Evolutionary conservation across 2,888 invertebrate species (phyloP), one percentile per base, ranked within the genome.

Genomic region (Lasioglossum morio): DNA sequence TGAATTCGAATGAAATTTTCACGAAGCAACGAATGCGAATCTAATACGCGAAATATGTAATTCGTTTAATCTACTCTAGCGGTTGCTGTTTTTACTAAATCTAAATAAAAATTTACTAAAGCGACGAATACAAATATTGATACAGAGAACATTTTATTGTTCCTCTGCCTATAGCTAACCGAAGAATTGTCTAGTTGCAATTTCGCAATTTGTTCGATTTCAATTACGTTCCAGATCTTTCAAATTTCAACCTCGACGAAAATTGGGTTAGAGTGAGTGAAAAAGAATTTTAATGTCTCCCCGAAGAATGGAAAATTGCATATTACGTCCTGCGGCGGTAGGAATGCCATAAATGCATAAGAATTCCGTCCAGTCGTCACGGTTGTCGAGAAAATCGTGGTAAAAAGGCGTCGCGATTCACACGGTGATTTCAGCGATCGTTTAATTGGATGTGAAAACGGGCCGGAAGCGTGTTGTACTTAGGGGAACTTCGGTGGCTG

Each of bases 371-470:
- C n/a, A 14, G 27, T 60, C 60, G 60, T n/a, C 4, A 34, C 16
- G 27, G 8, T 27, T 30, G 63, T 10, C 19, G 30, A 0, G 30
- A 5, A 53, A n/a, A 30, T 63, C 30, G 7, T 2, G 5, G 63
- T 63, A 63, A 63, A 63, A 63, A 63, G 63, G 27, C 63, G 63
- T 30, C 27, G 43, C 70, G 43, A 72, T 30, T 72, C 72, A 27
- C 72, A 72, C 72, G 72, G 72, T 46, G 72, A 72, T 72, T 72
- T 72, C 72, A 48, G 27, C 27, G 53, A 72, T 72, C 19, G 72
- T 43, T 27, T 84, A 77, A 84, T 84, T 84, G 66, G 43, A 84
- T 53, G 46, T 72, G 72, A 77, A 84, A 84, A 72, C 37, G 70
- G 7, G 40, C 14, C 60, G 27, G 46, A 40, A 19, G 72, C 23